Evolutionary conservation across 2,797 vertebrate species (phyloP).

Genomic region (Coregonus sp.): DNA sequence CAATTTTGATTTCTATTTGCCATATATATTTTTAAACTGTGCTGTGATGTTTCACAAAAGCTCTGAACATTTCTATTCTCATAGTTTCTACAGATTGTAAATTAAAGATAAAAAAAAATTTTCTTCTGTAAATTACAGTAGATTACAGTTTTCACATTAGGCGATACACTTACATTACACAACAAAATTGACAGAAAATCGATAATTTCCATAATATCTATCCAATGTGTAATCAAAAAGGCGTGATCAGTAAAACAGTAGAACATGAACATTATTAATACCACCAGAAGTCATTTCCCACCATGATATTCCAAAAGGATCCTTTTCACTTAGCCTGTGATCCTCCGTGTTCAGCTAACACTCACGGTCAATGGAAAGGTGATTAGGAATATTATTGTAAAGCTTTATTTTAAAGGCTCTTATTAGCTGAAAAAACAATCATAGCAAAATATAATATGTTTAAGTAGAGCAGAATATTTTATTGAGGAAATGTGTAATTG

Average conservation of each 20-base stretch:
- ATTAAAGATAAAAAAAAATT: too few species aligned
- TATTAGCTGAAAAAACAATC: neutral
- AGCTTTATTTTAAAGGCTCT: neutral
- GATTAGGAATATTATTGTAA: conserved; percentile 12
- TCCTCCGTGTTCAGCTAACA: conserved; percentile 30
- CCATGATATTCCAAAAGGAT: conserved; percentile 38
- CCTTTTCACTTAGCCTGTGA: conserved; percentile 57
- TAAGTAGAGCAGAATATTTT: neutral
- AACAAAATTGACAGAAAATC: too few species aligned
- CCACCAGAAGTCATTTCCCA: conserved; percentile 8
- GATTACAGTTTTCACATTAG: too few species aligned
- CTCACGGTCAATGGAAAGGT: conserved; percentile 19
- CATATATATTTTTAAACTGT: too few species aligned
- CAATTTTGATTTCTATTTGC: too few species aligned
- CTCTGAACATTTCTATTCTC: too few species aligned
- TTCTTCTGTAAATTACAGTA: too few species aligned
- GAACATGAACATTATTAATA: too few species aligned
- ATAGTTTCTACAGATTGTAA: too few species aligned
- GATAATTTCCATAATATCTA: conserved; percentile 26
- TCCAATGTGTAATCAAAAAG: conserved; percentile 23
- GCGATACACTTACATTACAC: too few species aligned
- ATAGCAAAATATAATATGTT: neutral
- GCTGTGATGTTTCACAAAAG: too few species aligned
- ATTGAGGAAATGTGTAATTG: neutral
- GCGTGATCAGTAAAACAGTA: too few species aligned